phyloP scores from a whole-genome alignment of 2,888 invertebrate species.

The Tenthredo livida region DNA sequence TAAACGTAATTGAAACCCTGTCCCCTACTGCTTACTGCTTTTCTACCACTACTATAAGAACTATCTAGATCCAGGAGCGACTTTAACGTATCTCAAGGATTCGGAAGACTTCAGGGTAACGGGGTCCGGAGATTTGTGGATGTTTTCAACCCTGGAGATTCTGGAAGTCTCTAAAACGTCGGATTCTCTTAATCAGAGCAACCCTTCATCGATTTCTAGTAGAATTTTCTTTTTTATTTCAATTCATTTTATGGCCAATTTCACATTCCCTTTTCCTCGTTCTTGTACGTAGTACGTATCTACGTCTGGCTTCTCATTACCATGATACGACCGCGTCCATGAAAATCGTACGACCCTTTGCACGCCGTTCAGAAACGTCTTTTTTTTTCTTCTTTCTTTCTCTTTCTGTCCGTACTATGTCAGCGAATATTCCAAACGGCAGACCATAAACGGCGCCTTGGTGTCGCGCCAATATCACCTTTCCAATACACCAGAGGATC shows the following conservation, averaged over 20 bases:
- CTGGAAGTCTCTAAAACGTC: not conserved
- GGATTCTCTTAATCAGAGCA: not conserved
- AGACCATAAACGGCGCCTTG: slow-evolving; percentile 48
- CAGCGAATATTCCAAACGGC: slow-evolving; percentile 44
- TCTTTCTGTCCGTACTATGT: slow-evolving; percentile 8
- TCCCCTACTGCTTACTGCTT: slow-evolving; percentile 34
- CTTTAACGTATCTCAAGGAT: not conserved
- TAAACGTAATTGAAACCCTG: slow-evolving; percentile 46
- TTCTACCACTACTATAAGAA: not conserved
- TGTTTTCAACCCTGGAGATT: not conserved
- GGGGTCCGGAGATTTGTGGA: not conserved
- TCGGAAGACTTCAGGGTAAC: not conserved
- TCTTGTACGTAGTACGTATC: not conserved
- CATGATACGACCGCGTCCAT: slow-evolving; percentile 5
- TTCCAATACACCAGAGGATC: slow-evolving; percentile 9
- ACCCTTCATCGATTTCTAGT: not conserved
- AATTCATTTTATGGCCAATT: not conserved
- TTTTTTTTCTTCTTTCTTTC: not conserved
- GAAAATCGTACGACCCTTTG: slow-evolving; percentile 20
- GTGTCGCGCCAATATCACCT: slow-evolving; percentile 49
- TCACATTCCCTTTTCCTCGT: not conserved
- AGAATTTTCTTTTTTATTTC: not conserved
- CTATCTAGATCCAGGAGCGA: not conserved
- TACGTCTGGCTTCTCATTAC: slow-evolving; percentile 11
- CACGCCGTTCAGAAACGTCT: not conserved